A percentile compares a stretch with the other conserved stretches of the same genome.
Evolutionary conservation across 2,113 vertebrate genomes (phyloP).

Genomic region (Menura novaehollandiae): DNA sequence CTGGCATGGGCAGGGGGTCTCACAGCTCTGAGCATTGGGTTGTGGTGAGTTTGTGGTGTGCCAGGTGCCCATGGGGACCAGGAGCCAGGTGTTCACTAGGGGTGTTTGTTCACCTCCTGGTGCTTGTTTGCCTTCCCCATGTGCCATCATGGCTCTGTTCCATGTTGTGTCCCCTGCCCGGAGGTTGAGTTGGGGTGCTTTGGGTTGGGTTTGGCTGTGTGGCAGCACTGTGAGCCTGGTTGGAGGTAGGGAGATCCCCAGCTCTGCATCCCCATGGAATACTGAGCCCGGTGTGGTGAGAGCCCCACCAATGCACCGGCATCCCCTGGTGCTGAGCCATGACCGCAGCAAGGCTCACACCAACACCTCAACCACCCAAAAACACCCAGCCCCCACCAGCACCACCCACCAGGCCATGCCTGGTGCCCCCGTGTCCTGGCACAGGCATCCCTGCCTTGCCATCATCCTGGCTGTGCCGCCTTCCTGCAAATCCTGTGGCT

Average conservation of each 20-base stretch:
- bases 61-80: neutral
- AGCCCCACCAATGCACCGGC: rapidly evolving
- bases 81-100: rapidly evolving
- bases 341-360: neutral
- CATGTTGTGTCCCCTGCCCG: neutral
- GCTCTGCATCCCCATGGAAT: neutral
- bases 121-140: rapidly evolving
- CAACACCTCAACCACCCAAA: neutral
- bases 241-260: rapidly evolving
- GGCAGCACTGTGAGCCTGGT: rapidly evolving
- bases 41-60: neutral
- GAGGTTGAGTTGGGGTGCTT: neutral
- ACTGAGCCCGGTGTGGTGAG: neutral
- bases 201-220: neutral
- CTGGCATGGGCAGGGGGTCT: neutral
- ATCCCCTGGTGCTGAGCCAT: rapidly evolving
- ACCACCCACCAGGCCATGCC: neutral
- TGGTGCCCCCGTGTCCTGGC: rapidly evolving
- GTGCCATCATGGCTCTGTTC: rapidly evolving
- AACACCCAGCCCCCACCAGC: neutral
- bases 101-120: rapidly evolving
- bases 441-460: neutral
- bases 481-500: neutral
- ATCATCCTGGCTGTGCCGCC: neutral
- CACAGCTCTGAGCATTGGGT: neutral